Evolutionary conservation across 2,113 vertebrate species (phyloP).

Genomic region (Clupea harengus): DNA sequence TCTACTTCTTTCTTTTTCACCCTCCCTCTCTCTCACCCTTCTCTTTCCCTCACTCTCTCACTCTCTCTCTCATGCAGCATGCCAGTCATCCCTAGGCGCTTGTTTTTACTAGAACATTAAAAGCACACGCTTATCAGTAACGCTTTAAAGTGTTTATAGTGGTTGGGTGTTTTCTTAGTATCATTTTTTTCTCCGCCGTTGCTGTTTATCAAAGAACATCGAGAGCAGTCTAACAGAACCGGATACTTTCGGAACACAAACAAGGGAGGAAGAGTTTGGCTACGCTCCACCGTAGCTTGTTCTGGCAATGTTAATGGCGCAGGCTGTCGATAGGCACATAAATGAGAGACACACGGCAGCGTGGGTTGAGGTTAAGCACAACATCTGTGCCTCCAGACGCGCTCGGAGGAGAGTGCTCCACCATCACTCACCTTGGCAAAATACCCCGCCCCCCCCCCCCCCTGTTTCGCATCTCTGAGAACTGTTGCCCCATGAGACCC

Average conservation of each 20-base stretch:
- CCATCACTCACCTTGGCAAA: neutral
- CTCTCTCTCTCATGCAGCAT: neutral
- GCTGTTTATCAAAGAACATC: neutral
- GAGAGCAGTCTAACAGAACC: neutral
- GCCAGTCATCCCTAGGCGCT: neutral
- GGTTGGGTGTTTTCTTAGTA: neutral
- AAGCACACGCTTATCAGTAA: neutral
- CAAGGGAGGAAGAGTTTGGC: neutral
- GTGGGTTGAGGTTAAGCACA: neutral
- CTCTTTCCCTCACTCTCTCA: neutral
- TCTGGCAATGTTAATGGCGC: constrained; percentile 11
- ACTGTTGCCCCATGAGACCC: too few species aligned
- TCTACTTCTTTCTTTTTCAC: neutral
- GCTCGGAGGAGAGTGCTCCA: neutral
- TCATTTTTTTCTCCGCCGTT: neutral
- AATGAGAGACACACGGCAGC: neutral
- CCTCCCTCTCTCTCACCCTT: neutral
- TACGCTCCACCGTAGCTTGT: neutral
- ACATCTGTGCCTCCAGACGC: constrained; percentile 8
- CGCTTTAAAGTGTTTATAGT: neutral
- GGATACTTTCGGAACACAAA: neutral
- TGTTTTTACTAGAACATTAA: neutral
- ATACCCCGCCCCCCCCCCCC: too few species aligned
- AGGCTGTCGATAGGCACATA: neutral
- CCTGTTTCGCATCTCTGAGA: too few species aligned